Base-by-base conservation (phyloP, 2,113 vertebrate species). In the Trogon surrucura region DNA sequence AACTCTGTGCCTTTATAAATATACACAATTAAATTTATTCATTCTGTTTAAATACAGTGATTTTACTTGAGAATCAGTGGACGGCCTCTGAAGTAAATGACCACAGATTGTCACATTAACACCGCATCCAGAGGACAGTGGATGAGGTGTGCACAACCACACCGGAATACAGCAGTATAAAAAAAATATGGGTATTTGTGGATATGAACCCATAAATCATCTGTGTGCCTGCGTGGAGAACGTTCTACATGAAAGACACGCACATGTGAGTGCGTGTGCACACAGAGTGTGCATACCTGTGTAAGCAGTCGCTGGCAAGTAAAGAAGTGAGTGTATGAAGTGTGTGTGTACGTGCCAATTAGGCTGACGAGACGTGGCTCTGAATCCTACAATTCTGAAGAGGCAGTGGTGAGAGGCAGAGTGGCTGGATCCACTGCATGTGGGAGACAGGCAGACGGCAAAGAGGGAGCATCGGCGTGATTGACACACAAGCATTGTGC, bases 371-470 rank as follows among this genome's bases (percentile, higher is more conserved):
- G 86, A 25, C 60, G 15, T 5, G 30, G 67, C 70, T 94, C 67
- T 51, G 85, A 85, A 89, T 73, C 87, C 86, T 70, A 45, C 7
- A 10, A 41, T 75, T 86, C 83, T 88, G 73, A 91, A 80, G 81
- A 96, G 69, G 67, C 27, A 64, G 80, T 1, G 2, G 38, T 60
- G 84, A 95, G 94, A 54, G 89, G 89, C 77, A 91, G 74, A 92
- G 81, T 65, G 84, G 38, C 72, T 45, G n/a, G n/a, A 96, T 86
- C 66, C 62, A 54, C 57, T 29, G 78, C 80, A 1, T 61, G 75
- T 80, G 92, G 94, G 85, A 94, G 88, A 86, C 80, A 89, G 61
- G 80, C 92, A 95, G 80, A 32, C 27, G 0, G 92, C 85, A 95
- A 80, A 95, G 83, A 80, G 32, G 36, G 69, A 91, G 38, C 69